These are phyloP conservation scores for Semnornis frantzii DNA, from an alignment of 2,113 vertebrate species.

Conservation along the genomic window DNA sequence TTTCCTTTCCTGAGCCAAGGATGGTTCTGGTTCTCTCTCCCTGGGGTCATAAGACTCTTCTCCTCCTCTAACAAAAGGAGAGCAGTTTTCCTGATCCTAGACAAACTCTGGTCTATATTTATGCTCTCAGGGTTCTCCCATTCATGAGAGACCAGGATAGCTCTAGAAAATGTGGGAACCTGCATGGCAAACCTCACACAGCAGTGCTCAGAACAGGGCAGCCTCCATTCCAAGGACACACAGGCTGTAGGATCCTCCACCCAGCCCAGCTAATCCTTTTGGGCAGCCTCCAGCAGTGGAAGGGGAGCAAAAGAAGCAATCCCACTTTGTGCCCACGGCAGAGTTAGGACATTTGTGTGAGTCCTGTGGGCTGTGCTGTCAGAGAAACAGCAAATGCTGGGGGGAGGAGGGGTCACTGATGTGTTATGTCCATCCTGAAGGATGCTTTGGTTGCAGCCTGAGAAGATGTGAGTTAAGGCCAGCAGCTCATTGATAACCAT, in stretches of 20 bases:
- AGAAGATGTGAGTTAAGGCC: background rate
- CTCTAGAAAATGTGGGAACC: background rate
- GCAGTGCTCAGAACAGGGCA: background rate
- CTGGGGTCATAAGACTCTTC: background rate
- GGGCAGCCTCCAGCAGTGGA: background rate
- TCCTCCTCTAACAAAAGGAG: background rate
- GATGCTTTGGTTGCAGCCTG: background rate
- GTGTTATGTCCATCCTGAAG: background rate
- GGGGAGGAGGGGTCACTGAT: background rate
- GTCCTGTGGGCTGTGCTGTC: background rate
- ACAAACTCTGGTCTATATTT: background rate
- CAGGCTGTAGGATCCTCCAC: background rate
- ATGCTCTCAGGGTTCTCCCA: background rate
- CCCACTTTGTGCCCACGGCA: background rate
- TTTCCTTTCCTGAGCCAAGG: background rate
- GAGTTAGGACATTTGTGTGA: background rate
- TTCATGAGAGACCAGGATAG: background rate
- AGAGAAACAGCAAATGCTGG: background rate
- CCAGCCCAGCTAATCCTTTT: background rate
- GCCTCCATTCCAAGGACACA: background rate
- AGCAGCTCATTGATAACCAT: background rate
- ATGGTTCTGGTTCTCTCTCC: background rate
- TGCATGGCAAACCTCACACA: background rate
- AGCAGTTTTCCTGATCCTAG: background rate
- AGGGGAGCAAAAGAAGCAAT: background rate